Percentiles rank a stretch among this genome's conserved stretches.
Conservation (phyloP, 2,113 vertebrate species). For the Terrapene triunguis region DNA sequence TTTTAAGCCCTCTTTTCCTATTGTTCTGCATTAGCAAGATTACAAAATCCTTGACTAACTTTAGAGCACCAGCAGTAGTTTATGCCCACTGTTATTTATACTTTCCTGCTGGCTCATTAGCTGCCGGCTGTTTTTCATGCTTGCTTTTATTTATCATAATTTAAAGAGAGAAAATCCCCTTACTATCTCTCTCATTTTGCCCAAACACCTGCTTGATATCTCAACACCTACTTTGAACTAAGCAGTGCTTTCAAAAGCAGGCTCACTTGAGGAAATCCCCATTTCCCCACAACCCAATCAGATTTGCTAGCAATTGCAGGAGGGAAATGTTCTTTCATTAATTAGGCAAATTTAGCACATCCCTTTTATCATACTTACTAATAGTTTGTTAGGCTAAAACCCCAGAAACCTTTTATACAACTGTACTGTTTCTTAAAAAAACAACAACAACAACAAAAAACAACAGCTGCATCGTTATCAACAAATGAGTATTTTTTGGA, state of each 20-base stretch:
- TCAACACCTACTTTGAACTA: not conserved
- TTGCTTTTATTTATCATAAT: not conserved
- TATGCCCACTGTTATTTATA: not conserved
- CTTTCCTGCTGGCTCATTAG: not conserved
- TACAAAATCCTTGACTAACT: accelerated
- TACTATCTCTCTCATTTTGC: accelerated
- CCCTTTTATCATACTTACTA: accelerated
- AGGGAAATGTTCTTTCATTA: not conserved
- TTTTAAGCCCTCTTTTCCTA: not conserved
- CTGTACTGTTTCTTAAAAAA: not conserved
- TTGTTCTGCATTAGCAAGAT: not conserved
- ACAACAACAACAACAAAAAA: not conserved
- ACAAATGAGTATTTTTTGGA: not conserved
- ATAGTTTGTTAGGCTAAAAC: not conserved
- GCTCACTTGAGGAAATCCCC: not conserved
- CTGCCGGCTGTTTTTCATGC: not conserved
- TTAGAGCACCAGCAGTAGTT: not conserved
- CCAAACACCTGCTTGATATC: not conserved
- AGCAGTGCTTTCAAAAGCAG: not conserved
- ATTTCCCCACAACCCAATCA: not conserved
- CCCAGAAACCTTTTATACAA: not conserved
- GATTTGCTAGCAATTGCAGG: not conserved
- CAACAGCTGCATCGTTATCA: accelerated
- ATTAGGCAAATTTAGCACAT: not conserved
- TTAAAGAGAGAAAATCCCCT: not conserved